A percentile compares a stretch with the other conserved stretches of the same genome.
Conservation (phyloP, 2,113 vertebrate genomes). For the Erinaceus europaeus region DNA sequence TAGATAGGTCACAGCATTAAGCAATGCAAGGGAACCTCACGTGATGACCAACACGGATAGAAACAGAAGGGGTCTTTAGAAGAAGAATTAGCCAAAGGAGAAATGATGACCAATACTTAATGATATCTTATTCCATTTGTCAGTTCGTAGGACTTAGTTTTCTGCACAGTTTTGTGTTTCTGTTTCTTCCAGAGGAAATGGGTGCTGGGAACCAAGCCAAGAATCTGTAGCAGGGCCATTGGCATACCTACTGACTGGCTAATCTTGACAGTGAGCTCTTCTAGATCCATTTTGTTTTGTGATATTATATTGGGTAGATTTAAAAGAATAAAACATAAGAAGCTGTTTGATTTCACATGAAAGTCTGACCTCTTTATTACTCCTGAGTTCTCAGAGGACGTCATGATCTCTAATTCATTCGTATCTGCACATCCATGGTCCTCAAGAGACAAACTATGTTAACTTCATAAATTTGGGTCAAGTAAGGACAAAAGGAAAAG, state of each 20-base stretch:
- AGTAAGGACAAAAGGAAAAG: neutral
- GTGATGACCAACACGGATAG: too few species aligned
- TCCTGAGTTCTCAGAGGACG: neutral
- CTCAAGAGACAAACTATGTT: neutral
- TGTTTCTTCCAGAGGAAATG: neutral
- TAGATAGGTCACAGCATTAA: too few species aligned
- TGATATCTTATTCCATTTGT: neutral
- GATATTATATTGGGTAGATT: slow-evolving; percentile 26
- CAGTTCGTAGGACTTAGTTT: neutral
- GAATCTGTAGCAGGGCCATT: neutral
- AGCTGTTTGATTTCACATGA: neutral
- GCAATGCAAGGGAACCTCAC: too few species aligned
- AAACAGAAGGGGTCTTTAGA: too few species aligned
- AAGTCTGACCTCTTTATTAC: slow-evolving; percentile 37
- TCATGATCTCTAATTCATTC: slow-evolving; percentile 45
- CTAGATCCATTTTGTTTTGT: neutral
- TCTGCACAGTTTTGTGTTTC: neutral
- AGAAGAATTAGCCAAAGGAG: too few species aligned
- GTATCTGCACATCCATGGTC: neutral
- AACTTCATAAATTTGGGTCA: slow-evolving; percentile 31
- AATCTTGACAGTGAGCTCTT: neutral
- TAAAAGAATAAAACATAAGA: slow-evolving; percentile 16
- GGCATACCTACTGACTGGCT: neutral
- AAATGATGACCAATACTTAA: too few species aligned
- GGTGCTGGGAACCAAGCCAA: slow-evolving; percentile 32